Base-by-base conservation (phyloP, 2,797 vertebrate species). In the Megaceryle alcyon region DNA sequence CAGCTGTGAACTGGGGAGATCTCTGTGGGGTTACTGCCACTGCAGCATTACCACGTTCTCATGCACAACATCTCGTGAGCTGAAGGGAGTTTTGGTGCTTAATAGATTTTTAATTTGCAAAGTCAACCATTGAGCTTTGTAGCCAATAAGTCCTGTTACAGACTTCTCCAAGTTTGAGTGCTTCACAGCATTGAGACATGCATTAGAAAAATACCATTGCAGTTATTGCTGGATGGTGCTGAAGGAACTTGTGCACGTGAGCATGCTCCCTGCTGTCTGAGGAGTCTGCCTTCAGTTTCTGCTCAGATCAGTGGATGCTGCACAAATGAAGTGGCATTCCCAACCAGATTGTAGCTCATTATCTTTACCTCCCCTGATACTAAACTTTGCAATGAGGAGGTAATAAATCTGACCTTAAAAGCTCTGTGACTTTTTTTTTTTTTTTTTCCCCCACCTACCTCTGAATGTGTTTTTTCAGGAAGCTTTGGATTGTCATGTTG, bases 1-100 rank as follows among this genome's bases (percentile, higher is more conserved):
- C 80, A 91, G 78, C 93, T 93, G 69, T 73, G 82, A 94, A 80
- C 44, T 92, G 83, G 90, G 91, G 86, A 86, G 69, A 72, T 80
- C 64, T 61, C n/a, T 56, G 48, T 72, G 81, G 44, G 43, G 33
- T 82, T 61, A 48, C 90, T 65, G 54, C 59, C 72, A 15, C 57
- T 82, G 77, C n/a, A 71, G 81, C 23, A 82, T 37, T 72, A 53
- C 37, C 25, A 12, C 31, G 1, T 33, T 53, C 7, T 2, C 17
- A 12, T 25, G 17, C 11, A 8, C 29, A 15, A 3, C 2, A 2
- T 26, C 49, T 43, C 12, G 0, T 18, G 23, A 71, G 66, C 31
- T 9, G 23, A 57, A 43, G 51, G 51, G 75, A 73, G 13, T 4
- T 35, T 77, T n/a, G 51, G 41, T 46, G 46, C 33, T 29, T 70